Evolutionary conservation across 2,797 vertebrate species (phyloP).

Genomic region (Clarias pachynema): DNA sequence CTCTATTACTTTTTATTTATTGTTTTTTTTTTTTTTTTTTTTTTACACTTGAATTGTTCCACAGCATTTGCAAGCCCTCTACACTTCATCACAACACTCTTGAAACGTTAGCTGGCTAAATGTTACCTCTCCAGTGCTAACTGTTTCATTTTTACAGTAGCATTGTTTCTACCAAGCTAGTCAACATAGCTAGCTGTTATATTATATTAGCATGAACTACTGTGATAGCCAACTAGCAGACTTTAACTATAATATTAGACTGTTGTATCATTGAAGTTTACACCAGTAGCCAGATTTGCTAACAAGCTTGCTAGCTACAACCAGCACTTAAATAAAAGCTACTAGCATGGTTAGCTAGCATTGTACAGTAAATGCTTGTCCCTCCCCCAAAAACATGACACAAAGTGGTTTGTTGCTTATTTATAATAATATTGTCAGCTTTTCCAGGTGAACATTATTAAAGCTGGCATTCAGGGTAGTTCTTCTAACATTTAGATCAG

Average conservation of each 20-base stretch:
- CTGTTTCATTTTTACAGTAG: background rate
- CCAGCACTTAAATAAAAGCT: background rate
- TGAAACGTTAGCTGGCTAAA: background rate
- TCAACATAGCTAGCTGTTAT: background rate
- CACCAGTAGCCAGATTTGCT: background rate
- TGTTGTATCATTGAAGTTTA: background rate
- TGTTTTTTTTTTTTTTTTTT: background rate
- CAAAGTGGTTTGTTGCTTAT: background rate
- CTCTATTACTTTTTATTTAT: background rate
- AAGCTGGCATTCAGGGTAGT: background rate
- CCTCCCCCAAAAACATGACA: background rate
- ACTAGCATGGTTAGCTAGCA: background rate
- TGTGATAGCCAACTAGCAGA: too few species aligned
- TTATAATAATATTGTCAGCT: background rate
- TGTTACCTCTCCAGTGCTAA: background rate
- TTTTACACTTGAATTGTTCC: background rate
- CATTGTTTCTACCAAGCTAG: background rate
- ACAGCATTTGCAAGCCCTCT: background rate
- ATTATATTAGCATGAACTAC: too few species aligned
- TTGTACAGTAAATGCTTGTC: too few species aligned
- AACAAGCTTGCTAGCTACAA: background rate
- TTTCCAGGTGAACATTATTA: background rate
- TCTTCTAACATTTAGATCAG: background rate
- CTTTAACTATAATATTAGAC: background rate
- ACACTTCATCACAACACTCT: background rate